Evolutionary conservation across 1,140 invertebrate species (phyloP).

Genomic region (Drosophila kikkawai): DNA sequence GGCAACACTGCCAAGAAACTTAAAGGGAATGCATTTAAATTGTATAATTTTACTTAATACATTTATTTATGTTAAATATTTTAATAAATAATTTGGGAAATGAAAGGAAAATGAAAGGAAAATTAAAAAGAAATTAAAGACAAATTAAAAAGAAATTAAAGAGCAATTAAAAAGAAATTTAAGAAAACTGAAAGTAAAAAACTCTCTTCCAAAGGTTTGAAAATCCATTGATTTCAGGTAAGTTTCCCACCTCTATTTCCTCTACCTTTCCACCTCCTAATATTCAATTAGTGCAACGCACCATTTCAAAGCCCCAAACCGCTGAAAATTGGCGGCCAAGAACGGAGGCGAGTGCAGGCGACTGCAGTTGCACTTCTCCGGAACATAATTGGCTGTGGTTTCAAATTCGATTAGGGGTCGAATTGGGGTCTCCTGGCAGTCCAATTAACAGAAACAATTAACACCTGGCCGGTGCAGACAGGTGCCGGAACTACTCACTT

Average conservation of each 20-base stretch:
- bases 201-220: too few species aligned
- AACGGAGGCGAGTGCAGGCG: background rate
- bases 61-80: background rate
- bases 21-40: background rate
- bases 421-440: constrained; percentile 8
- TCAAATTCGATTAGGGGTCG: constrained; percentile 12
- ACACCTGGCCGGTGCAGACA: background rate
- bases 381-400: constrained; percentile 8
- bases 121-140: too few species aligned
- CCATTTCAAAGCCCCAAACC: constrained; percentile 3
- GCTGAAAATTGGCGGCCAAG: background rate
- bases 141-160: too few species aligned
- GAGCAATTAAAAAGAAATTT: background rate
- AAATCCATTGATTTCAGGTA: background rate
- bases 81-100: background rate
- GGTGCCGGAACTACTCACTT: too few species aligned
- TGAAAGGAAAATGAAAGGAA: too few species aligned
- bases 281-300: constrained; percentile 10
- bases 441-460: constrained; percentile 14
- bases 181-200: too few species aligned
- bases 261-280: background rate
- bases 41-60: background rate
- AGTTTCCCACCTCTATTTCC: background rate
- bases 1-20: background rate
- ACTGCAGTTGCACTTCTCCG: background rate